A percentile compares a stretch with the other conserved stretches of the same genome.
Evolutionary conservation across 2,113 vertebrate genomes (phyloP).

Genomic region (Phrynosoma platyrhinos): DNA sequence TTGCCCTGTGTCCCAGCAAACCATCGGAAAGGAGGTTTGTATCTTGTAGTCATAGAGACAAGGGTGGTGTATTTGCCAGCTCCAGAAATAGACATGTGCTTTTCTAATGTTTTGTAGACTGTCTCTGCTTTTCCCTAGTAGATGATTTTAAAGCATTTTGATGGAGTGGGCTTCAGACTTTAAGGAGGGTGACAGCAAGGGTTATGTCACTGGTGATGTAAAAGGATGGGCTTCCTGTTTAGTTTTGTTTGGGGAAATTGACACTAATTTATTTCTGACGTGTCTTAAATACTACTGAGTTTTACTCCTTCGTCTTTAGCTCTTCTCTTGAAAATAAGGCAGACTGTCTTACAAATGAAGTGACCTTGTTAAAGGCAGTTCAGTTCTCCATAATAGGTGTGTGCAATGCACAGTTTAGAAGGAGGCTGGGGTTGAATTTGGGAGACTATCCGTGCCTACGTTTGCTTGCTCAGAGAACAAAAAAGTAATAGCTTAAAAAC

Average conservation of each 20-base stretch:
- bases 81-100: slow-evolving; percentile 29
- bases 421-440: not conserved
- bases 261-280: not conserved
- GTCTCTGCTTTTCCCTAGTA: not conserved
- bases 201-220: not conserved
- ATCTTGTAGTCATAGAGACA: slow-evolving; percentile 10
- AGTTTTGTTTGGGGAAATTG: not conserved
- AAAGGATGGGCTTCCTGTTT: not conserved
- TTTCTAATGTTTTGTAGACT: not conserved
- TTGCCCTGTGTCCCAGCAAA: not conserved
- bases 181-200: not conserved
- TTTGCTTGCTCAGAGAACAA: not conserved
- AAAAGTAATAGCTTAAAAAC: not conserved
- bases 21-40: slow-evolving; percentile 3
- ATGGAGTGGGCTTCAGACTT: not conserved
- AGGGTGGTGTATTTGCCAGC: not conserved
- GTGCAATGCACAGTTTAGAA: not conserved
- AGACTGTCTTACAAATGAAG: not conserved
- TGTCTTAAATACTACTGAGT: not conserved
- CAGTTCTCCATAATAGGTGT: not conserved
- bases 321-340: not conserved
- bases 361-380: not conserved
- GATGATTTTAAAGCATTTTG: not conserved
- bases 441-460: not conserved
- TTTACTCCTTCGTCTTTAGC: not conserved